Base-by-base conservation (phyloP, 1,140 invertebrate genomes). In the Lerema accius region DNA sequence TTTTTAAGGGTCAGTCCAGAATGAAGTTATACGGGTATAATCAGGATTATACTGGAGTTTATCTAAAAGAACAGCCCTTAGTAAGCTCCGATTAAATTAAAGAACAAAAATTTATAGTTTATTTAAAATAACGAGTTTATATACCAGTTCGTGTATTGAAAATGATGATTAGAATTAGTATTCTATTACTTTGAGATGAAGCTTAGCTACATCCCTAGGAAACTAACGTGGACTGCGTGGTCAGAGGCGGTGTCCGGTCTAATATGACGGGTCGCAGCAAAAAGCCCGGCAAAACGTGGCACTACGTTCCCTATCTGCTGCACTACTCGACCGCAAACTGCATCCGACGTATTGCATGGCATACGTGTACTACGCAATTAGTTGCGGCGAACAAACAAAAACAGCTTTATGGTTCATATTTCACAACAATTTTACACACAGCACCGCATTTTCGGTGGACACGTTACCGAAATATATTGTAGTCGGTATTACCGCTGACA, bases 321-420 rank as follows among this genome's bases (percentile, higher is more conserved):
- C 77, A 73, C 71, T 75, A 77, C 67, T 73, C 59, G 58, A 87
- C 82, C 82, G 72, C 84, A 84, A 82, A 82, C 81, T 83, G 82
- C 76, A 76, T 64, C 73, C 73, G 80, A 77, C 80, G 66, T 65
- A 23, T 23, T 23, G 19, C 59, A 66, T 67, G 56, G 51, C 68
- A 73, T 65, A 55, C 63, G 35, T 39, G 16, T 51, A 73, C 67
- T 71, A 66, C 40, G 51, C 58, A 66, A 69, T 71, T 74, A 60
- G 61, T 45, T 68, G 64, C 39, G 45, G 55, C 16, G 14, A 14
- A 53, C 50, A 53, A 53, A 53, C 50, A 53, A 53, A 53, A 53
- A 53, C 50, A 53, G 50, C 16, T 42, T 40, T 53, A 53, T 53
- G 50, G 50, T 53, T 53, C 50, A 53, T 53, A 53, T 53, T 53